phyloP scores from a whole-genome alignment of 1,140 invertebrate species.

The Adoxophyes honmai region DNA sequence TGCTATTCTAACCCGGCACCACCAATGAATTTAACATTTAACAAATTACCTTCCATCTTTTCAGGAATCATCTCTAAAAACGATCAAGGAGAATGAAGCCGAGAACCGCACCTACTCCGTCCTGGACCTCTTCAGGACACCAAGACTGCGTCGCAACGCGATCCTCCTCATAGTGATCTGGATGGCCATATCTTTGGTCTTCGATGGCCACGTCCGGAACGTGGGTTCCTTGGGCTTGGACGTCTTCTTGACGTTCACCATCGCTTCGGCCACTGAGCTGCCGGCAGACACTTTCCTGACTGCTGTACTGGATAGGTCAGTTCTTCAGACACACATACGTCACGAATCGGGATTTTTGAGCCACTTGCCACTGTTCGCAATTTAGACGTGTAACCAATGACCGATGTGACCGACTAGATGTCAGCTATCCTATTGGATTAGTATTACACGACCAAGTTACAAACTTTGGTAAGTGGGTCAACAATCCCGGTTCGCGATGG shows the following conservation, averaged over 20 bases:
- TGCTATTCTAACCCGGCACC: too few relatives aligned
- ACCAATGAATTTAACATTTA: too few relatives aligned
- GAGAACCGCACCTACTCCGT: conserved; percentile 84
- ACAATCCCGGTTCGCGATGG: too few relatives aligned
- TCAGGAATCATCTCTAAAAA: conserved; percentile 81
- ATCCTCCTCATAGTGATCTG: conserved; percentile 88
- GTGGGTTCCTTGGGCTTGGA: conserved; percentile 88
- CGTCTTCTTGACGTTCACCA: conserved; percentile 89
- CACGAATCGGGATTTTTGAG: too few relatives aligned
- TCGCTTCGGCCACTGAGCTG: conserved; percentile 88
- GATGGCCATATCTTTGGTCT: conserved; percentile 92
- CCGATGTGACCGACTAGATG: too few relatives aligned
- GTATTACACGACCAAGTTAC: too few relatives aligned
- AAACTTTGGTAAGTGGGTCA: too few relatives aligned
- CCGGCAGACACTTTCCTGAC: conserved; percentile 91
- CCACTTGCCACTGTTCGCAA: too few relatives aligned
- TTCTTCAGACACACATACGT: too few relatives aligned
- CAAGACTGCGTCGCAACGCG: conserved; percentile 83
- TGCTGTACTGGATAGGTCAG: conserved; percentile 82
- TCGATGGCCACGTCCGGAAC: conserved; percentile 91
- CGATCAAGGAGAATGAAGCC: conserved; percentile 83
- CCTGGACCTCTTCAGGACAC: conserved; percentile 86
- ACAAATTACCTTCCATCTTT: too few relatives aligned
- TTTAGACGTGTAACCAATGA: too few relatives aligned
- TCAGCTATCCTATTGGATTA: too few relatives aligned